These are phyloP conservation scores for Slavum lentiscoides DNA, from an alignment of 2,888 invertebrate species.

Conservation along the genomic window DNA sequence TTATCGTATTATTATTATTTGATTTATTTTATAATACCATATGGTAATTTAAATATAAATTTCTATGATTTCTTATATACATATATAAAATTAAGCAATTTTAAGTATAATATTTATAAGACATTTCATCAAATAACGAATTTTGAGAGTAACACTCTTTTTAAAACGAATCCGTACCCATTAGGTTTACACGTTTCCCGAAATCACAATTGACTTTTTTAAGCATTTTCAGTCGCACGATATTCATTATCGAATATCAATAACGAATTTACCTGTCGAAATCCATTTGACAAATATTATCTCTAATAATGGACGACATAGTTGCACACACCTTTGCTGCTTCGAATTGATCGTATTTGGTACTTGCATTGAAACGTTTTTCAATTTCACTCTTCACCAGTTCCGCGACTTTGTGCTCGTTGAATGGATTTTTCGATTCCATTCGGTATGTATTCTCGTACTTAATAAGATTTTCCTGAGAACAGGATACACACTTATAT, in stretches of 20 bases:
- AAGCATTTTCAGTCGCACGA: not conserved
- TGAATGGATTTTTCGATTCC: constrained; percentile 68
- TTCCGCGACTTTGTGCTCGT: constrained; percentile 55
- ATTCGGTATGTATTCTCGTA: constrained; percentile 68
- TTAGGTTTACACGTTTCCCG: too few species aligned
- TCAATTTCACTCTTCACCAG: constrained; percentile 28
- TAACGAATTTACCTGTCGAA: constrained; percentile 30
- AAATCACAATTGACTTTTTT: not conserved
- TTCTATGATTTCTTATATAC: too few species aligned
- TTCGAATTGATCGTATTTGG: constrained; percentile 6
- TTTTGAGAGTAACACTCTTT: too few species aligned
- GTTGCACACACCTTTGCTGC: not conserved
- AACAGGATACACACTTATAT: not conserved
- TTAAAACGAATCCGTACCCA: too few species aligned
- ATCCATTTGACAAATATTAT: constrained; percentile 3
- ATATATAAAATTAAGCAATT: too few species aligned
- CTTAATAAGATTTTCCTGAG: constrained; percentile 20
- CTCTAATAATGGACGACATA: constrained; percentile 9
- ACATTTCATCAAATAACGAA: too few species aligned
- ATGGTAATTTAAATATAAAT: too few species aligned
- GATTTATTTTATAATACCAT: too few species aligned
- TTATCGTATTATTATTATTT: too few species aligned
- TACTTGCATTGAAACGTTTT: not conserved
- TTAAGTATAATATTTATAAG: too few species aligned
- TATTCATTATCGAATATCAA: not conserved